Evolutionary conservation across 2,888 invertebrate species (phyloP), one percentile per base, ranked within the genome.

Genomic region (Ryuthela nishihirai): DNA sequence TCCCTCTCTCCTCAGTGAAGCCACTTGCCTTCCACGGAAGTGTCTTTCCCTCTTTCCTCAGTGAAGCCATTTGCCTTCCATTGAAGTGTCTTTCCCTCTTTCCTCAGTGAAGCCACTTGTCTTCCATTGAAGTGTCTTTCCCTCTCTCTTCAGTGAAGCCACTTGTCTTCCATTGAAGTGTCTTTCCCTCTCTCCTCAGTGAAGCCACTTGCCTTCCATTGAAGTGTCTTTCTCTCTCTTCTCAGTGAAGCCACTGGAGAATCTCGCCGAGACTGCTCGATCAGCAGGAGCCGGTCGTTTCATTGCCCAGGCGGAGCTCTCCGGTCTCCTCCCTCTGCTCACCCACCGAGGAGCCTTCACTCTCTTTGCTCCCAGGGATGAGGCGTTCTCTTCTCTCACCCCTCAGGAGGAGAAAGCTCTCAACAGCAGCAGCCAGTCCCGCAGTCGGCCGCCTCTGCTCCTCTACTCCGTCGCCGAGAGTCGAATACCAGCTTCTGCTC

Each of bases 381-480:
- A 23, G 18, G 48, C 50, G 2, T 54, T 54, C n/a, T 10, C 34
- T 4, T 15, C 21, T 12, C 25, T 49, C 9, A 59, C 40, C 18
- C 45, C 42, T 35, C 44, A 54, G 7, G 44, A 47, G 26, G 54
- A 48, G 10, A 48, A 47, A 26, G 24, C 47, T 12, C 40, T 55
- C 9, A 48, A 48, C 17, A 29, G 10, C 15, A 59, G 40, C 32
- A 52, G 42, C 20, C 42, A 44, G 24, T 50, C 59, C 18, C 45
- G 59, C 3, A 50, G 48, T 5, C 20, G 50, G 36, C 54, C 65
- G 10, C 54, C 60, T 6, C 25, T 59, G 9, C 46, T 64, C 2
- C 18, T 61, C 21, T 64, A 65, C 21, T 55, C 64, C 29, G 32
- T 65, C 10, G 52, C 48, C 9, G 58, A 56, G 24, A 50, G 56